Evolutionary conservation across 2,888 invertebrate genomes (phyloP), one percentile per base, ranked within the genome.

Genomic region (Subacronicta megacephala): DNA sequence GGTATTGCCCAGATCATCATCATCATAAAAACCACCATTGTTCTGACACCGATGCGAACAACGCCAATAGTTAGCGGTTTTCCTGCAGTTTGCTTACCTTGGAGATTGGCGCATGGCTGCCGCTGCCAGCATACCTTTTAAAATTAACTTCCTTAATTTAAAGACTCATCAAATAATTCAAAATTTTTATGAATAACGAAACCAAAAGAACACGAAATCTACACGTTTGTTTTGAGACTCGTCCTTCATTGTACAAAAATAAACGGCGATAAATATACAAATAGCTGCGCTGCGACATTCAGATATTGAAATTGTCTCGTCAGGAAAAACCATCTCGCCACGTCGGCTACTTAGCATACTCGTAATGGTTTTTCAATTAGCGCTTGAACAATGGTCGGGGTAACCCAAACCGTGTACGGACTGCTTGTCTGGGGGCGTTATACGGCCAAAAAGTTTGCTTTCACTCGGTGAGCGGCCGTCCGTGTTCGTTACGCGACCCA

Each of bases 1-100:
- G 89, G 89, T 77, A 81, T 85, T 85, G 84, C 88, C 90, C 87
- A 72, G 57, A 66, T 60, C 70, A 57, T 60, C 65, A 59, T 58
- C 70, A 73, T 71, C 71, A 71, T 41, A 63, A 57, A 41, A 55
- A 43, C 59, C 46, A 55, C 37, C 71, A 78, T 80, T 79, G 75
- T 78, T 67, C 52, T 15, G 13, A 47, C 59, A 41, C 23, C 45
- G 54, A 40, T 26, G 38, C 23, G 2, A 49, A 15, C n/a, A 17
- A 52, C n/a, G 59, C 38, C 36, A 50, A 47, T 40, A 13, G 37
- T 36, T 62, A 75, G 76, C 66, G 79, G 80, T 83, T 83, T 83
- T 81, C 73, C 78, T 78, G 61, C 49, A 62, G 40, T 55, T n/a
- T 62, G 52, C 54, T 38, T 44, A 61, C 43, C 60, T 59, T 59